These are phyloP conservation scores for Lamellibrachia columna DNA, from an alignment of 2,888 invertebrate genomes.

Conservation along the genomic window DNA sequence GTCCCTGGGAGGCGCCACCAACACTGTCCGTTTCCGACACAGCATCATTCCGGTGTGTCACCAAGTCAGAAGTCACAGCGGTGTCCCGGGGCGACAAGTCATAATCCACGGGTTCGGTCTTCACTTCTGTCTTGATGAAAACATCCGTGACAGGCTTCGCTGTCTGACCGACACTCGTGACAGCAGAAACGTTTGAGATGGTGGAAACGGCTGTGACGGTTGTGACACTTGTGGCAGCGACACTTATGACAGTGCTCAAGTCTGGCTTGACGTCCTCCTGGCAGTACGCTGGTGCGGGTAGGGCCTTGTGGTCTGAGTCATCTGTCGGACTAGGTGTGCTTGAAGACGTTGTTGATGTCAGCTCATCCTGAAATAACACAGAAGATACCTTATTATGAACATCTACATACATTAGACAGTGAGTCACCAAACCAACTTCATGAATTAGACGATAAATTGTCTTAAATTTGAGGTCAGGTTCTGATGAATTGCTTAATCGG, in stretches of 20 bases:
- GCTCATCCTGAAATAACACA: conserved; percentile 36
- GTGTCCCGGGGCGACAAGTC: not conserved
- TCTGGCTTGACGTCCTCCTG: conserved; percentile 26
- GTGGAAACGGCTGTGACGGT: conserved; percentile 32
- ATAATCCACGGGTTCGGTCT: conserved; percentile 24
- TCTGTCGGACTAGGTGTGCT: conserved; percentile 57
- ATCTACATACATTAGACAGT: not conserved
- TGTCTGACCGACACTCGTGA: not conserved
- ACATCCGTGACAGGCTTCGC: not conserved
- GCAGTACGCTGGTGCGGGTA: not conserved
- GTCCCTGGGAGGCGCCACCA: not conserved
- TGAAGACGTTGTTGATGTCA: conserved; percentile 43
- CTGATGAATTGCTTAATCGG: too few relatives aligned
- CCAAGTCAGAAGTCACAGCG: not conserved
- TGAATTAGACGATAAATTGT: not conserved
- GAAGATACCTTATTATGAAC: not conserved
- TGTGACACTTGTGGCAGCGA: conserved; percentile 28
- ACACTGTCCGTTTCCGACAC: not conserved
- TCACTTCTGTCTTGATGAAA: not conserved
- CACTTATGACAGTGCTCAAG: conserved; percentile 30
- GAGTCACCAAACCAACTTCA: not conserved
- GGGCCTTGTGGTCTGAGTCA: conserved; percentile 37
- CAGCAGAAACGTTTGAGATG: not conserved
- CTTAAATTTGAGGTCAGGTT: too few relatives aligned
- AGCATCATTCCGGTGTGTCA: not conserved